Evolutionary conservation across 1,140 invertebrate genomes (phyloP), one percentile per base, ranked within the genome.

Genomic region (Orchesella cincta): DNA sequence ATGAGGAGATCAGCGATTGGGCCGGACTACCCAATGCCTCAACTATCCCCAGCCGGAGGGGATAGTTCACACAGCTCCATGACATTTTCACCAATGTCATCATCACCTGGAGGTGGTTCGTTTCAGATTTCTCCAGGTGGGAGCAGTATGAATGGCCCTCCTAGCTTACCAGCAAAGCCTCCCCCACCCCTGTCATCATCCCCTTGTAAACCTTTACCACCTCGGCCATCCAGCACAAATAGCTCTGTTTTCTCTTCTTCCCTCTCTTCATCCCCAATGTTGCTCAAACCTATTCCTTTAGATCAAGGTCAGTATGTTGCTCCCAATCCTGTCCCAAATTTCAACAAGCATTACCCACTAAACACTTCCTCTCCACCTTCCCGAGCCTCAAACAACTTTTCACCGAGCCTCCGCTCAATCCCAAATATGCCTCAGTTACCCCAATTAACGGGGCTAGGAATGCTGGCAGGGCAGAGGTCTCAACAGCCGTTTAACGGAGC

Each of bases 1-100:
- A 83, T 83, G 79, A 73, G 80, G 29, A 73, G 81, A 46, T 75
- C 80, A 36, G 81, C 64, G 14, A 83, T 79, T 33, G 82, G 76
- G 54, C 72, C 76, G 12, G 82, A 83, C 33, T 77, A 74, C 16
- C 76, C 79, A 39, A 51, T 79, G 20, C 74, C 76, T 28, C 39
- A 79, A 29, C 46, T 76, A 35, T 71, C 73, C 23, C 75, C 78
- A 18, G 62, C 28, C 8, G 62, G 62, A 12, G 62, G 28, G 2
- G 62, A 67, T 12, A 67, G 62, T 23, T 67, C 62, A 5, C 62
- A 67, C 31, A 67, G 62, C n/a, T 67, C 62, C 3, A 29, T 67
- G 62, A 67, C 62, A 16, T 67, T 67, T 33, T 67, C 62, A 14
- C 62, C 62, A 2, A 67, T 67, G 62, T 67, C 62, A 5, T 67